Base-by-base conservation (phyloP, 2,113 vertebrate species). In the Scartelaos histophorus region DNA sequence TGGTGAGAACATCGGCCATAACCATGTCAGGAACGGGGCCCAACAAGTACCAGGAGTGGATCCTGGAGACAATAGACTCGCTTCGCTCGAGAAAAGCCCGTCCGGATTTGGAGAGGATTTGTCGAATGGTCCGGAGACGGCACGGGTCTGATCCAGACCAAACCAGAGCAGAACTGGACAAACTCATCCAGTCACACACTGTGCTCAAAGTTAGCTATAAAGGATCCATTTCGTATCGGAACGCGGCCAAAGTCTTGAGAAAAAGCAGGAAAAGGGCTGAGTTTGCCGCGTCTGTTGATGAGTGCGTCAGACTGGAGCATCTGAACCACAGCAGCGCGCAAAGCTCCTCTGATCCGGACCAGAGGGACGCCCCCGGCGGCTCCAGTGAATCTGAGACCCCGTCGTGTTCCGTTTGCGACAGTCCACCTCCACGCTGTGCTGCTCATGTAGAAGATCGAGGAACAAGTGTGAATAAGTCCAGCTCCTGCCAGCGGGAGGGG, bases 161-260 rank as follows among this genome's bases (percentile, higher is more conserved):
- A 90, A 96, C 95, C 92, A 92, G 95, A 81, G 87, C 90, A 70
- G 95, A 96, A 90, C 94, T 96, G 82, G 95, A 96, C 73, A 95
- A 94, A 93, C 95, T 96, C 90, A 95, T 96, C 80, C 93, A 94
- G 86, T 93, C 95, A 88, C 95, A 95, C 84, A 93, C 95, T 82
- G 95, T 96, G 89, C 92, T 96, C 64, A 95, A 95, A 93, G 95
- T 96, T 90, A 95, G 93, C 94, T 96, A 96, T 90, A 96, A 96
- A 90, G 95, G 95, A 64, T 96, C 95, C 76, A 94, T 95, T 73
- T 96, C 95, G 57, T 96, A 96, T 87, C 93, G 95, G 78, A 96
- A 95, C 91, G 95, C 95, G 34, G 94, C 94, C 54, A 94, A 94
- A 85, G 94, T 94, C 83, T 93, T 94, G 85, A 89, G 93, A 76